Conservation (phyloP, 2,113 vertebrate genomes). For the Anser brachyrhynchus region DNA sequence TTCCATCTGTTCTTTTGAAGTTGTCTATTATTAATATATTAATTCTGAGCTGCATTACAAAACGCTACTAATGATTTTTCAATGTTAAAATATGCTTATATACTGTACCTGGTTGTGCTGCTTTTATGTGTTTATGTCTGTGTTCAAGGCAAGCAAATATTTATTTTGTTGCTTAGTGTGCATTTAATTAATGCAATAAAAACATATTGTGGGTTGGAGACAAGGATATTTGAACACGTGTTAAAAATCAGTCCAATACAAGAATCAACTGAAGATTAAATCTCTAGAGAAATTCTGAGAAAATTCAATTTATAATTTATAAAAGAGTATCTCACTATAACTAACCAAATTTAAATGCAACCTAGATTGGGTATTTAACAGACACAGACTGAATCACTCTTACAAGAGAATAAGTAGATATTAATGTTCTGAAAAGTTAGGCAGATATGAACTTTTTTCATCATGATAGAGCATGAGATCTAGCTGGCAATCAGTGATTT, state of each 20-base stretch:
- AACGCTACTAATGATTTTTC: neutral
- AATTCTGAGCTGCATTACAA: neutral
- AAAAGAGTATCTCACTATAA: neutral
- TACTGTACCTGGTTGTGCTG: neutral
- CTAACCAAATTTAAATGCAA: neutral
- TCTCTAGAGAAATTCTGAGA: neutral
- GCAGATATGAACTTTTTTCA: neutral
- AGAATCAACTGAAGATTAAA: neutral
- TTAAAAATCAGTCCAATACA: neutral
- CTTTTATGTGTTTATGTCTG: neutral
- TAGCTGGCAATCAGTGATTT: neutral
- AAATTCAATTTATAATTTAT: neutral
- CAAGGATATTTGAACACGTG: neutral
- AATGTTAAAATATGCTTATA: neutral
- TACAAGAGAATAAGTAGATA: neutral
- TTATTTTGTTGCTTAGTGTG: neutral
- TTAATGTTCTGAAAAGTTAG: neutral
- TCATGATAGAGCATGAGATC: neutral
- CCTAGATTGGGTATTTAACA: neutral
- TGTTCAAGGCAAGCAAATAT: neutral
- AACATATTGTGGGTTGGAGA: neutral
- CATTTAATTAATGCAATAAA: neutral
- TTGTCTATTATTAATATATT: neutral
- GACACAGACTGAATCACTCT: neutral
- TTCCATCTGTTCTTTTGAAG: neutral